Evolutionary conservation across 2,113 vertebrate genomes (phyloP), one percentile per base, ranked within the genome.

Genomic region (Monarcha castaneiventris): DNA sequence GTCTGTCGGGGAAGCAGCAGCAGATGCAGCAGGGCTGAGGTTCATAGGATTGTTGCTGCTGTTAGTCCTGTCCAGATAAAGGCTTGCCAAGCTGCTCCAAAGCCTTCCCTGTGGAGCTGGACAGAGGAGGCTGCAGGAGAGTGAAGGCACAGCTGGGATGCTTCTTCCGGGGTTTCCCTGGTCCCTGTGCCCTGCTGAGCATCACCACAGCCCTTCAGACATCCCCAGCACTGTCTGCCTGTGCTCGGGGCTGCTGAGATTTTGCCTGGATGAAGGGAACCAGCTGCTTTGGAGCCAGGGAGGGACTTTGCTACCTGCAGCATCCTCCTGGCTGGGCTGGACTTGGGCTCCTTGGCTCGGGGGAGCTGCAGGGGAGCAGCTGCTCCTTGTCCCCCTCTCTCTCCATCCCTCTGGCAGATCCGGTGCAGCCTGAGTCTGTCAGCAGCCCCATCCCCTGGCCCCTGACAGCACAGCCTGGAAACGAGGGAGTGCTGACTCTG

Each of bases 361-460:
- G 39, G 29, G 41, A 55, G 61, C 69, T 89, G 73, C 74, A 51
- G 51, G 37, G 33, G 18, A 71, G 37, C 73, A 74, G 84, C 69
- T 73, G 81, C 55, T 30, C 29, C 55, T 72, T 3, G 1, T 62
- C 9, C 55, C n/a, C 49, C 44, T 44, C 44, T 44, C 44, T 44
- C 44, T 44, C 44, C 44, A 44, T 62, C 9, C 55, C 43, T 58
- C 26, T 23, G 0, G 0, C 80, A 52, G 59, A 51, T 21, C 18
- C 0, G 0, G 46, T 44, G 63, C 52, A 41, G 64, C 75, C 68
- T 14, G 72, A 71, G 35, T 37, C 85, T 11, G 1, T 86, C 79
- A 84, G 84, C 87, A 61, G 56, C 91, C 81, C 84, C 88, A 46
- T 82, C 35, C 64, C 78, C 51, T 78, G 76, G 84, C 77, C 91